phyloP scores from a whole-genome alignment of 2,113 vertebrate genomes.

The Falco punctatus region DNA sequence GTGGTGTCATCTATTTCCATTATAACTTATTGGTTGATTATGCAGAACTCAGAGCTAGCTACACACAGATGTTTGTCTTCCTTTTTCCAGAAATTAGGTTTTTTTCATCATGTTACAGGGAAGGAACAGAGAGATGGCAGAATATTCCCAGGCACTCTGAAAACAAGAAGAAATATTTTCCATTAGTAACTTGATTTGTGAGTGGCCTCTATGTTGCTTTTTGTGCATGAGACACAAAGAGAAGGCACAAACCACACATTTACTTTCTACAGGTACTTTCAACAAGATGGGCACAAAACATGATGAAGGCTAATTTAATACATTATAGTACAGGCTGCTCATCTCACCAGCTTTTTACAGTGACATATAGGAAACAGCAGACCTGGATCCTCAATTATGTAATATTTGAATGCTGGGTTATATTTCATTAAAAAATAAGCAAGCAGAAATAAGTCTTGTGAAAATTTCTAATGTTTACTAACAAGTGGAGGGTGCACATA shows the following conservation, averaged over 20 bases:
- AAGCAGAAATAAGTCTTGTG: background rate
- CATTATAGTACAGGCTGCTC: background rate
- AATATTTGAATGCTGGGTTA: background rate
- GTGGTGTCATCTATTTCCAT: background rate
- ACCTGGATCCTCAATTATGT: background rate
- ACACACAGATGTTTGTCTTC: background rate
- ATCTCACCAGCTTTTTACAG: background rate
- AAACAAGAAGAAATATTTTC: background rate
- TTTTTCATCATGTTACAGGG: background rate
- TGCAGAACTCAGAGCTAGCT: background rate
- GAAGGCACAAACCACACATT: accelerated
- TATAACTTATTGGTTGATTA: background rate
- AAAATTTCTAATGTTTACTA: background rate
- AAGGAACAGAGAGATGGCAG: background rate
- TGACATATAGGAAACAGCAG: background rate
- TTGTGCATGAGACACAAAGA: background rate
- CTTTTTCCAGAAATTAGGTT: background rate
- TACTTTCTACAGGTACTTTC: background rate
- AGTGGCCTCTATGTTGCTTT: accelerated
- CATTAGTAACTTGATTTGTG: background rate
- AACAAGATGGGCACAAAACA: background rate
- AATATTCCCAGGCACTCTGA: background rate
- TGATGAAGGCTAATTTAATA: background rate
- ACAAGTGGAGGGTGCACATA: background rate
- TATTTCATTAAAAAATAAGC: background rate